Conservation (phyloP, 2,113 vertebrate species). For the Rhodinocichla rosea region DNA sequence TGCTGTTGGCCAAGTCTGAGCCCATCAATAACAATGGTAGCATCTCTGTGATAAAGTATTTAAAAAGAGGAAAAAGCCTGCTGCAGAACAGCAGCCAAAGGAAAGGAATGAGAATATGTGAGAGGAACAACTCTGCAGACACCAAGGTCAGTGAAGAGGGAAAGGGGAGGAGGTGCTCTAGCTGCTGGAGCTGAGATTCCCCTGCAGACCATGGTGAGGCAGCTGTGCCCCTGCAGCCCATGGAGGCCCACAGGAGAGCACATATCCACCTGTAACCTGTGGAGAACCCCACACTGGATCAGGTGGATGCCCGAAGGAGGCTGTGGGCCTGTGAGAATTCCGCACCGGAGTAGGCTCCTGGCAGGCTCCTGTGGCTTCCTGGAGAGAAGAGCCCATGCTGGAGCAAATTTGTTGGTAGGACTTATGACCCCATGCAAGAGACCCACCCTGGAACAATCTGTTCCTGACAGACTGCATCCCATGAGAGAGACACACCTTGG, state of each 20-base stretch:
- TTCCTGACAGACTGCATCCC: not conserved
- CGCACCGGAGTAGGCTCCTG: not conserved
- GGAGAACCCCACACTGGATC: not conserved
- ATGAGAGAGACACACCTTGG: not conserved
- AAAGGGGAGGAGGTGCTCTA: not conserved
- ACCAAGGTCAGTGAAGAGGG: not conserved
- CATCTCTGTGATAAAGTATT: not conserved
- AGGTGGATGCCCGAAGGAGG: not conserved
- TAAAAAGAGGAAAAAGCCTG: not conserved
- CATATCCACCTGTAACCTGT: not conserved
- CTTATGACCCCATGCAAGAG: not conserved
- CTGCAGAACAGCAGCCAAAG: not conserved
- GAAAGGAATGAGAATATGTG: not conserved
- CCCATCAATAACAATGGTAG: not conserved
- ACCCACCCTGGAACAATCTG: not conserved
- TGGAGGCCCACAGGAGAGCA: not conserved
- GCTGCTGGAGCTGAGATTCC: not conserved
- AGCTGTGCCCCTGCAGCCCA: not conserved
- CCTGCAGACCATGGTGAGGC: not conserved
- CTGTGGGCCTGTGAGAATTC: not conserved
- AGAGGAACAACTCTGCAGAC: not conserved
- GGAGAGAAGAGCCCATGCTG: not conserved
- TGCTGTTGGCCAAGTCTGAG: rapidly evolving
- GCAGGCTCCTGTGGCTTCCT: not conserved
- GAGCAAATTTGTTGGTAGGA: not conserved